phyloP scores from a whole-genome alignment of 2,113 vertebrate species.

The Scomber japonicus region DNA sequence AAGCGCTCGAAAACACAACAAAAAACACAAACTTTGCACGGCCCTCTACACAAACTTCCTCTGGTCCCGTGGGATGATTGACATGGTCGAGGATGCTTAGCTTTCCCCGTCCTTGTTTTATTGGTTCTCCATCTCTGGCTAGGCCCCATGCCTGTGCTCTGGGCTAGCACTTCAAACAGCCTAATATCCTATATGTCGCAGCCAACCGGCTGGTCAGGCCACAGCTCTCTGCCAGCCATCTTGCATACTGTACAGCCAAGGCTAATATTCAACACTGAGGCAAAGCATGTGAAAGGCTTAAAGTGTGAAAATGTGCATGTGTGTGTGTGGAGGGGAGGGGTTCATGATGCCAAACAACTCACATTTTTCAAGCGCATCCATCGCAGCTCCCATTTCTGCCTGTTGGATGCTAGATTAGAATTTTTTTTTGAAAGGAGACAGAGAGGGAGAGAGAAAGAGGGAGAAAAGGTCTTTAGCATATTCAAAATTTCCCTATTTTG shows the following conservation, averaged over 20 bases:
- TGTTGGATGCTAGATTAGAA: constrained; percentile 93
- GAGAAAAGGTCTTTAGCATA: constrained; percentile 64
- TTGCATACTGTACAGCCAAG: constrained; percentile 63
- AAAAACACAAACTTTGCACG: constrained; percentile 26
- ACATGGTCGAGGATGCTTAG: constrained; percentile 50
- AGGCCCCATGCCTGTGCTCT: constrained; percentile 51
- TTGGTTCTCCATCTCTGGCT: constrained; percentile 47
- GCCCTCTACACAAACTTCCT: constrained; percentile 59
- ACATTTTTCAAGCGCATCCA: constrained; percentile 99
- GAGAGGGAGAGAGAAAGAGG: constrained; percentile 19
- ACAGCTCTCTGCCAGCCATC: constrained; percentile 65
- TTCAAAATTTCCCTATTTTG: constrained; percentile 58
- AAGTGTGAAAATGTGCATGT: constrained; percentile 40
- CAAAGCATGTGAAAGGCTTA: constrained; percentile 52
- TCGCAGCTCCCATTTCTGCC: constrained; percentile 99
- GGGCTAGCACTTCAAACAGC: constrained; percentile 75
- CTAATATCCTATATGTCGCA: constrained; percentile 60
- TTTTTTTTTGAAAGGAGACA: constrained; percentile 43
- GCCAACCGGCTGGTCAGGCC: constrained; percentile 70
- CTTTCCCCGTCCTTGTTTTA: constrained; percentile 30
- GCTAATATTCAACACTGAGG: constrained; percentile 65
- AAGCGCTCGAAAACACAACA: constrained; percentile 16
- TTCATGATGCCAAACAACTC: constrained; percentile 77
- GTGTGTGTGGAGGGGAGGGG: neutral
- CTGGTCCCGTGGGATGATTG: constrained; percentile 17